Conservation (phyloP, 2,113 vertebrate species). For the Macaca fascicularis region DNA sequence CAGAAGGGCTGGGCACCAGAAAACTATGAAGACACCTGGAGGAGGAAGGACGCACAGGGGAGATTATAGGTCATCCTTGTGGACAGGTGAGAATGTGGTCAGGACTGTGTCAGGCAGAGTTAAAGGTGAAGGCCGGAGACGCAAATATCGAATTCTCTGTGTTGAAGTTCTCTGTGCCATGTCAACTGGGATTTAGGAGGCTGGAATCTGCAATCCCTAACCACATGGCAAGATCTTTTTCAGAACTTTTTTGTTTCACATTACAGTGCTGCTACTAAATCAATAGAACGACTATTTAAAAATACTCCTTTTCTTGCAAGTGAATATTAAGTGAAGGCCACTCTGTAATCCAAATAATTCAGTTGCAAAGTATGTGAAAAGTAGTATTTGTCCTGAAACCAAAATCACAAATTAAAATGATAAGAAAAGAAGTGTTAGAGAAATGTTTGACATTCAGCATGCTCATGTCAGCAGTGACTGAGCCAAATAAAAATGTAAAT, state of each 20-base stretch:
- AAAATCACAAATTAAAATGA: conserved; percentile 16
- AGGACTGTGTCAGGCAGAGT: neutral
- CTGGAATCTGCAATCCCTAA: neutral
- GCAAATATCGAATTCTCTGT: neutral
- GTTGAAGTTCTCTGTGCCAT: neutral
- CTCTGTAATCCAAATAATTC: neutral
- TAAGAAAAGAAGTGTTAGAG: neutral
- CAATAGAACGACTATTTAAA: conserved; percentile 13
- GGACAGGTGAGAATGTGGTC: neutral
- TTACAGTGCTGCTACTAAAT: neutral
- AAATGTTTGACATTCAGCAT: neutral
- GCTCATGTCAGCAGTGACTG: neutral
- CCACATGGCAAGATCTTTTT: neutral
- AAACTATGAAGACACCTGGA: too few species aligned
- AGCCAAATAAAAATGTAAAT: neutral
- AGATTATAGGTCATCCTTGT: too few species aligned
- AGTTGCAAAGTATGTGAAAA: conserved; percentile 8
- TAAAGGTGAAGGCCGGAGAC: neutral
- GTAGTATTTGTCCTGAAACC: neutral
- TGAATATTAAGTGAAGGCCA: neutral
- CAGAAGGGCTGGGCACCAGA: neutral
- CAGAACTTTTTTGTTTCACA: neutral
- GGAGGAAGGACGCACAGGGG: neutral
- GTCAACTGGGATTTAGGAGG: neutral
- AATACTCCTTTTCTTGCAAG: conserved; percentile 14